phyloP scores from a whole-genome alignment of 2,113 vertebrate species.

The Microcebus jonahi region DNA sequence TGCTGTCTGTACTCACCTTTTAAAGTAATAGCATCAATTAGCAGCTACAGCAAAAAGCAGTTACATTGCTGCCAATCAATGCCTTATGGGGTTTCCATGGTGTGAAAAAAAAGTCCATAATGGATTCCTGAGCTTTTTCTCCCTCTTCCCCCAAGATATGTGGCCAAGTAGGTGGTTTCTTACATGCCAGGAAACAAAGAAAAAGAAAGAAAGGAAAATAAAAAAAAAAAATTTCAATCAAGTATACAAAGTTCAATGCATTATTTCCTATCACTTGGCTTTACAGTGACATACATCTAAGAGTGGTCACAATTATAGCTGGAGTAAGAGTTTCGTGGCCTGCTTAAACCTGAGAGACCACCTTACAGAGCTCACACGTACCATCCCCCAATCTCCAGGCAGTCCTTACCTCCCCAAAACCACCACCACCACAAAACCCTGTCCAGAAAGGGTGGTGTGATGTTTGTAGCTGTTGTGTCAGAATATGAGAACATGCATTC shows the following conservation, averaged over 20 bases:
- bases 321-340: neutral
- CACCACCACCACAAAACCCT: neutral
- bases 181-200: neutral
- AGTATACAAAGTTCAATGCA: neutral
- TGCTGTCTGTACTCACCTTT: neutral
- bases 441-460: neutral
- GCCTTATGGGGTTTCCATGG: slow-evolving; percentile 45
- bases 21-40: slow-evolving; percentile 72
- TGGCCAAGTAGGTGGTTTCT: neutral
- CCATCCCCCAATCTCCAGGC: neutral
- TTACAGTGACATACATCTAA: neutral
- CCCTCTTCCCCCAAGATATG: neutral
- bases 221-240: neutral
- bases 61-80: slow-evolving; percentile 38
- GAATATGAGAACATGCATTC: neutral
- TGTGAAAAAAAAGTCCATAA: slow-evolving; percentile 47
- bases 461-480: neutral
- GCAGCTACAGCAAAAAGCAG: slow-evolving; percentile 61
- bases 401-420: neutral
- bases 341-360: neutral
- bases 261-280: neutral
- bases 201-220: neutral
- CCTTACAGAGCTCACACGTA: neutral
- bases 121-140: neutral
- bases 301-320: neutral